Evolutionary conservation across 2,113 vertebrate genomes (phyloP).

Genomic region (Isurus oxyrinchus): DNA sequence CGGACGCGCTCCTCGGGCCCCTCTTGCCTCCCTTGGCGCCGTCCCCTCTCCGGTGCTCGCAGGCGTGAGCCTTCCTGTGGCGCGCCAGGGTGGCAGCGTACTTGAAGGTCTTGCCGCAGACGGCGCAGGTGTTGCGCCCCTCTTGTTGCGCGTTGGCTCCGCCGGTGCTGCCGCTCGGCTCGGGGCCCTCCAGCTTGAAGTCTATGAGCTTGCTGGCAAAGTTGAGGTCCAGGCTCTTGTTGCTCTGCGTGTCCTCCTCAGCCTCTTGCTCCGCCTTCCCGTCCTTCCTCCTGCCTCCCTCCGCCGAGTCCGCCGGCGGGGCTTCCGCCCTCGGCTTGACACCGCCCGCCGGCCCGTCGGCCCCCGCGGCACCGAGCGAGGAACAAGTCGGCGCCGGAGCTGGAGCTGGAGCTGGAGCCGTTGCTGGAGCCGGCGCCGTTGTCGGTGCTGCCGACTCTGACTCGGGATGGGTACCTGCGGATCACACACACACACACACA

Average conservation of each 20-base stretch:
- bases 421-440: conserved; percentile 60
- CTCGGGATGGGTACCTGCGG: conserved; percentile 76
- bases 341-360: conserved; percentile 23
- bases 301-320: conserved; percentile 41
- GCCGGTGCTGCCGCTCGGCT: conserved; percentile 42
- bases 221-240: conserved; percentile 90
- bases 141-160: conserved; percentile 54
- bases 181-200: conserved; percentile 74
- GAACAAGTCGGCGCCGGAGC: background rate
- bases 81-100: conserved; percentile 82
- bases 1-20: conserved; percentile 45
- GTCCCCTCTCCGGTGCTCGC: conserved; percentile 51
- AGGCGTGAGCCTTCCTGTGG: conserved; percentile 77
- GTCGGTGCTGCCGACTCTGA: conserved; percentile 47
- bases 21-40: conserved; percentile 50
- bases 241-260: conserved; percentile 81
- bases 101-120: conserved; percentile 87
- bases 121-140: conserved; percentile 70
- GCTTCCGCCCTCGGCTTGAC: conserved; percentile 42
- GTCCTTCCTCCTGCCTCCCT: conserved; percentile 45
- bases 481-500: background rate
- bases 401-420: conserved; percentile 49
- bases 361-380: background rate
- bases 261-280: conserved; percentile 50
- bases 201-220: conserved; percentile 88